Evolutionary conservation across 92 coral and sea anemone species (phyloP).

Genomic region (Palythoa caribaeorum): DNA sequence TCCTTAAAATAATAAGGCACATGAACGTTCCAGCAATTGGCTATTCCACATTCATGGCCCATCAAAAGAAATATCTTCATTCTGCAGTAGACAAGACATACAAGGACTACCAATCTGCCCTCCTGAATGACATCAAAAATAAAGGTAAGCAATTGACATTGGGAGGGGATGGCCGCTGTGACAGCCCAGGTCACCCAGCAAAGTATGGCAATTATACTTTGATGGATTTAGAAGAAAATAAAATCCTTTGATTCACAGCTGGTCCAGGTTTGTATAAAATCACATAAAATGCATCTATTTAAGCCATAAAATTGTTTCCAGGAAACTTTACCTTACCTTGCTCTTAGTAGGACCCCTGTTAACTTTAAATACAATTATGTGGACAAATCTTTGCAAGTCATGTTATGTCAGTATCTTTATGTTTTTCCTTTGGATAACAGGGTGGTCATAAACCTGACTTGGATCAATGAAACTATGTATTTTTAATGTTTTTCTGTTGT

Average conservation of each 20-base stretch:
- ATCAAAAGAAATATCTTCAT: conserved; percentile 45
- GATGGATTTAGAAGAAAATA: conserved; percentile 50
- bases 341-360: too few relatives aligned
- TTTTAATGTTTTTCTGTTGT: too few relatives aligned
- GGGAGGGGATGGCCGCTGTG: conserved; percentile 67
- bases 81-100: conserved; percentile 39
- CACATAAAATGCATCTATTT: too few relatives aligned
- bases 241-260: conserved; percentile 40
- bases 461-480: too few relatives aligned
- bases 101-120: conserved; percentile 30
- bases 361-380: too few relatives aligned
- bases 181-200: conserved; percentile 57
- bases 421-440: background rate
- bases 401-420: too few relatives aligned
- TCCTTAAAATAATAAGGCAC: conserved; percentile 30
- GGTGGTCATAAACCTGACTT: background rate
- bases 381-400: too few relatives aligned
- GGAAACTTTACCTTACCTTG: too few relatives aligned
- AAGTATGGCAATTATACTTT: conserved; percentile 50
- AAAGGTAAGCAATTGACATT: conserved; percentile 37
- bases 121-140: conserved; percentile 24
- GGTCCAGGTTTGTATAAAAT: conserved; percentile 33
- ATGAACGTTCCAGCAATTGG: conserved; percentile 43
- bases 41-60: conserved; percentile 47
- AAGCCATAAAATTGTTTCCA: background rate